Percentiles rank a stretch among this genome's conserved stretches.
Conservation (phyloP, 23 tunicate genomes). For the Botrylloides violaceus region DNA sequence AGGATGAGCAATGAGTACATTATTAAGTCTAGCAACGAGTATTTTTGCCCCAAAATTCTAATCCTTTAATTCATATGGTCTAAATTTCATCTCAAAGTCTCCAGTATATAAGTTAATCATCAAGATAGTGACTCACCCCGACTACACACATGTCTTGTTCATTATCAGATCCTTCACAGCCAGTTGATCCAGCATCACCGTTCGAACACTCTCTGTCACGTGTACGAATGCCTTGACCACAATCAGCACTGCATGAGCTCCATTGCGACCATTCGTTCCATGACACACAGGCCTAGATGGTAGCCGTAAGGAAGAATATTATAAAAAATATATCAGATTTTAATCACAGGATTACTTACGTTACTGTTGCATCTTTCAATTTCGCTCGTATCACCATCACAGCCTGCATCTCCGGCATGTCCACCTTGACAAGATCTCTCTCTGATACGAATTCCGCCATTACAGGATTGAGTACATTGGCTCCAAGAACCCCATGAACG, state of each 20-base stretch:
- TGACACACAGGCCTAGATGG: conserved; percentile 1
- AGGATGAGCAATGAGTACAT: too few species aligned
- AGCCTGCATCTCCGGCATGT: conserved; percentile 20
- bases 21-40: too few species aligned
- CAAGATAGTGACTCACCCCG: conserved; percentile 22
- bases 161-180: conserved; percentile 2
- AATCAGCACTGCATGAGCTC: conserved; percentile 17
- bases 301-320: neutral
- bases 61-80: too few species aligned
- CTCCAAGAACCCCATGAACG: conserved; percentile 10
- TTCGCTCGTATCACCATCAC: conserved; percentile 15
- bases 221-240: conserved; percentile 1
- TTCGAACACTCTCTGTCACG: conserved; percentile 6
- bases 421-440: conserved; percentile 25
- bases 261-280: conserved; percentile 17
- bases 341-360: neutral
- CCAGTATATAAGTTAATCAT: too few species aligned
- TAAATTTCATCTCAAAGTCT: too few species aligned
- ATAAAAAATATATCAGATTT: neutral
- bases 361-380: neutral
- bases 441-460: conserved; percentile 22
- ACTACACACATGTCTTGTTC: conserved; percentile 21
- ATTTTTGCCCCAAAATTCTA: too few species aligned
- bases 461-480: conserved; percentile 14
- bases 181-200: conserved; percentile 12